A percentile compares a stretch with the other conserved stretches of the same genome.
phyloP scores from a whole-genome alignment of 2,888 invertebrate species.

The Calephelis perditalis region DNA sequence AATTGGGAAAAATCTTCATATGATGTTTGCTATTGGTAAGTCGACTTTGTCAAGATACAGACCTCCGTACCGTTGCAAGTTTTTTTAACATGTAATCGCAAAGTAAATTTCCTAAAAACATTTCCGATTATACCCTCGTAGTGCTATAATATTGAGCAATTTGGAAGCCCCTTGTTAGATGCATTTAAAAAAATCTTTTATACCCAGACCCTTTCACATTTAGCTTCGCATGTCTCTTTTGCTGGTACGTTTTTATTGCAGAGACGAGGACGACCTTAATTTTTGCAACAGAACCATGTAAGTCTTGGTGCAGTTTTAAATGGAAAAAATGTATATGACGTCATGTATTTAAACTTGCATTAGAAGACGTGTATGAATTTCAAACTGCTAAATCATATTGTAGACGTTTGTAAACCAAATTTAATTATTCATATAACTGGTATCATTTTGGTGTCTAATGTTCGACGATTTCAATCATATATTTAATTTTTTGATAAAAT shows the following conservation, averaged over 20 bases:
- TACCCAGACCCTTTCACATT: slow-evolving; percentile 15
- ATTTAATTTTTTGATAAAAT: too few species aligned
- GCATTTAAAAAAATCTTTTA: neutral
- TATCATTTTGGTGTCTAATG: slow-evolving; percentile 7
- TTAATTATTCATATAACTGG: too few species aligned
- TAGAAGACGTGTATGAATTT: neutral
- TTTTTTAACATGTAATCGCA: neutral
- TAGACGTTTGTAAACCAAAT: neutral
- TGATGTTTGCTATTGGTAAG: slow-evolving; percentile 3
- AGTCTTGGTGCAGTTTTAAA: slow-evolving; percentile 25
- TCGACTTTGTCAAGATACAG: neutral
- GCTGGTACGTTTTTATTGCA: slow-evolving; percentile 32
- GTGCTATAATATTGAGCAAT: slow-evolving; percentile 3
- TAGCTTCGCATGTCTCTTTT: slow-evolving; percentile 31
- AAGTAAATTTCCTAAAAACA: too few species aligned
- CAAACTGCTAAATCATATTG: neutral
- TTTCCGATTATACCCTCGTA: neutral
- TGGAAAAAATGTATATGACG: neutral
- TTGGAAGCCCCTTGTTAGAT: slow-evolving; percentile 3
- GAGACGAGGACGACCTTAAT: slow-evolving; percentile 31
- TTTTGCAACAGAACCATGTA: slow-evolving; percentile 31
- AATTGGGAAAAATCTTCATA: neutral
- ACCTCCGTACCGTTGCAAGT: neutral
- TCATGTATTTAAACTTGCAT: neutral
- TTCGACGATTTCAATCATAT: neutral